Percentiles rank a stretch among this genome's conserved stretches.
These are phyloP conservation scores for Diorhabda sublineata DNA, from an alignment of 1,140 invertebrate genomes.

Conservation along the genomic window DNA sequence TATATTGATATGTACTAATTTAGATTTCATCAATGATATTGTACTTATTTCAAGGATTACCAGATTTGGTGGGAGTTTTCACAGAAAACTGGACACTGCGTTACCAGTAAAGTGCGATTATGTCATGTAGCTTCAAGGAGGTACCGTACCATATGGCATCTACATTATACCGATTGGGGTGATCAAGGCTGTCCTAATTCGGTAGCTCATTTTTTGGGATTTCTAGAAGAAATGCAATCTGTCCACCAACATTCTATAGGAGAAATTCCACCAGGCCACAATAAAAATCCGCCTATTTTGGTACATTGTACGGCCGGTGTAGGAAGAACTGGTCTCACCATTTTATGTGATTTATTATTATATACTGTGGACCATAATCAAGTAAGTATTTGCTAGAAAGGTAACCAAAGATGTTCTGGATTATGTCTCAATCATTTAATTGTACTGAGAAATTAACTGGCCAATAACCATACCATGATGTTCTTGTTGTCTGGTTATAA, in stretches of 20 bases:
- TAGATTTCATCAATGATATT: conserved; percentile 5
- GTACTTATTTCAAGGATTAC: conserved; percentile 52
- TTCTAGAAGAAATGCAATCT: conserved; percentile 80
- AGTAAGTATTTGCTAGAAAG: conserved; percentile 49
- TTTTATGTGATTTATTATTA: conserved; percentile 73
- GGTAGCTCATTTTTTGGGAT: conserved; percentile 53
- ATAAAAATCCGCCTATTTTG: conserved; percentile 65
- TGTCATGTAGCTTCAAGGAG: conserved; percentile 53
- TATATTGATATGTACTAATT: not conserved
- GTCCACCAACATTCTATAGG: conserved; percentile 68
- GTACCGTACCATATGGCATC: conserved; percentile 70
- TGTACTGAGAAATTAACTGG: too few relatives aligned
- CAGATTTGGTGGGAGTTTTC: conserved; percentile 64
- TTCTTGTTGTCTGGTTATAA: too few relatives aligned
- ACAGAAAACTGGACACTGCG: conserved; percentile 57
- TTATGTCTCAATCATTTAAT: too few relatives aligned
- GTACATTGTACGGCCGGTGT: conserved; percentile 69
- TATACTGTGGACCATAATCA: conserved; percentile 85
- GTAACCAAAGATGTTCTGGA: too few relatives aligned
- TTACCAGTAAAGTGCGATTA: conserved; percentile 56
- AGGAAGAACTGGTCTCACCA: conserved; percentile 69
- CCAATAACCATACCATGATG: too few relatives aligned
- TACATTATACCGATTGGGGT: conserved; percentile 76
- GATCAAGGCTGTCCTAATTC: conserved; percentile 57
- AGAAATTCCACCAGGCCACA: conserved; percentile 62